Percentiles rank a stretch among this genome's conserved stretches.
phyloP scores from a whole-genome alignment of 2,888 invertebrate species.

The Epinotia brunnichana region DNA sequence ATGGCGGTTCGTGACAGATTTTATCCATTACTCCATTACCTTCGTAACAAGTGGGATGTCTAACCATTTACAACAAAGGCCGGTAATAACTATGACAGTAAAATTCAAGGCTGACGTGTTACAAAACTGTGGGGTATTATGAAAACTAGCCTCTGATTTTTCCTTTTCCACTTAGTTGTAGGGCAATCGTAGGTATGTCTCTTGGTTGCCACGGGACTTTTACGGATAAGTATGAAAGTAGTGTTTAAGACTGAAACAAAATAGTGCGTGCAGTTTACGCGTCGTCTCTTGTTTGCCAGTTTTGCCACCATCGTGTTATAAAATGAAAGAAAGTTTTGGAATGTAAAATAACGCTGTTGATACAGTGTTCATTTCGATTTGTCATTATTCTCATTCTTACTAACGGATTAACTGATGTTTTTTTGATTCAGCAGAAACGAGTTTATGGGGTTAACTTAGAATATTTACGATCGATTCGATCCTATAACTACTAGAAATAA shows the following conservation, averaged over 20 bases:
- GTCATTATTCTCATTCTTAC: slow-evolving; percentile 1
- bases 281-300: not conserved
- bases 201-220: not conserved
- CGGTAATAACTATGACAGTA: slow-evolving; percentile 33
- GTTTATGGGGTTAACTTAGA: slow-evolving; percentile 4
- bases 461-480: not conserved
- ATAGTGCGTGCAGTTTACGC: not conserved
- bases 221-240: not conserved
- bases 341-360: slow-evolving; percentile 2
- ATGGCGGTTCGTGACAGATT: slow-evolving; percentile 31
- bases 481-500: not conserved
- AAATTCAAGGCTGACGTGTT: slow-evolving; percentile 35
- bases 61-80: slow-evolving; percentile 31
- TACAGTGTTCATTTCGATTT: not conserved
- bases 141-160: slow-evolving; percentile 23
- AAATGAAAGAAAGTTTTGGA: not conserved
- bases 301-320: not conserved
- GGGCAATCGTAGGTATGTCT: not conserved
- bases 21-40: slow-evolving; percentile 13
- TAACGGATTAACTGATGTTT: not conserved
- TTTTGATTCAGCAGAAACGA: not conserved
- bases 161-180: slow-evolving; percentile 15
- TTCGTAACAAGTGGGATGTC: slow-evolving; percentile 33
- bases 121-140: slow-evolving; percentile 23
- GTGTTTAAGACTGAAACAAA: not conserved